These are phyloP conservation scores for Poeciliopsis turneri DNA, from an alignment of 2,797 vertebrate species.

Conservation along the genomic window DNA sequence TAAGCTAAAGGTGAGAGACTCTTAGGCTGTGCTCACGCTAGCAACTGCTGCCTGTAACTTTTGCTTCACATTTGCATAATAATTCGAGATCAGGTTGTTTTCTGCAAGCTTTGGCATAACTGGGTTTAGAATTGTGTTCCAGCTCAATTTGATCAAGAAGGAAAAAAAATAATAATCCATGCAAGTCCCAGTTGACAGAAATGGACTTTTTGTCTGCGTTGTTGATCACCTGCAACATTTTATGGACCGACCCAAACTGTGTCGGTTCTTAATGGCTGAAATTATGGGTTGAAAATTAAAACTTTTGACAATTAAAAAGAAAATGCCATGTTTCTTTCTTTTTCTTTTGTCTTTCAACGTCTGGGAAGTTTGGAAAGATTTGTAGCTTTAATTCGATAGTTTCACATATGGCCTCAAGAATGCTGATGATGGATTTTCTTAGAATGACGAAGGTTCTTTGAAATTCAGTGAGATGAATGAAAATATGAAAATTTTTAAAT, in stretches of 20 bases:
- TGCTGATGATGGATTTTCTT: not conserved
- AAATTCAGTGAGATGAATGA: not conserved
- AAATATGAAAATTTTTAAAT: not conserved
- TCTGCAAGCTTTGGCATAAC: not conserved
- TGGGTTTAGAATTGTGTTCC: not conserved
- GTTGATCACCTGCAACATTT: not conserved
- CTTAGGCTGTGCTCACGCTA: conserved; percentile 10
- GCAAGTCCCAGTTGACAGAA: not conserved
- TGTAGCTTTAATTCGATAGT: not conserved
- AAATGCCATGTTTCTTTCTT: not conserved
- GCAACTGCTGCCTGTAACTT: not conserved
- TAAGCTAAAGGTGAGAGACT: conserved; percentile 5
- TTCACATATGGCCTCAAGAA: not conserved
- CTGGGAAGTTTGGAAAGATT: not conserved
- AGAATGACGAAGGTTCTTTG: not conserved
- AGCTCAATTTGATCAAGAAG: not conserved
- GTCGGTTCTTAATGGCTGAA: not conserved
- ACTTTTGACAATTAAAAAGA: not conserved
- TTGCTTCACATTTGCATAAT: not conserved
- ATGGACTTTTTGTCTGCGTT: not conserved
- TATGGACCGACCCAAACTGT: not conserved
- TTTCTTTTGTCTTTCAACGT: not conserved
- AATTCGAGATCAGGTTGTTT: not conserved
- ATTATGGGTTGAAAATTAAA: not conserved
- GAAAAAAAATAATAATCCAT: too few species aligned